These are phyloP conservation scores for Diabrotica balteata DNA, from an alignment of 2,888 invertebrate genomes.

Conservation along the genomic window DNA sequence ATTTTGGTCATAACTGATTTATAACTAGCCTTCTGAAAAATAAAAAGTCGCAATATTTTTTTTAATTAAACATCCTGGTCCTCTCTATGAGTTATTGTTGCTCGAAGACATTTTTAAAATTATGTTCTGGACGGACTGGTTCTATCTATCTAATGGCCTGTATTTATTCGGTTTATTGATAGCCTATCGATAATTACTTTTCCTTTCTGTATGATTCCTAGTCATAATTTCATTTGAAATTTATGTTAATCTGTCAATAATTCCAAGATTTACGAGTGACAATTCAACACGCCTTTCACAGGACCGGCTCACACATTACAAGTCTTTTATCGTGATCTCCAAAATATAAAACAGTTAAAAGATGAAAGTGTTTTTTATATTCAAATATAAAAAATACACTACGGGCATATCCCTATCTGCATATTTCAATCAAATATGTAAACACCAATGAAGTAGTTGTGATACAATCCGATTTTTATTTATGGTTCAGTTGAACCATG, in stretches of 20 bases:
- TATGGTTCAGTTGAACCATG: no score
- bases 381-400: no score
- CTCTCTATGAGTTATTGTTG: conserved; percentile 13
- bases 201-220: conserved; percentile 9
- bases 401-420: no score
- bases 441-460: no score
- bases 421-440: no score
- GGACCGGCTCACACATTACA: no score
- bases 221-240: conserved; percentile 15
- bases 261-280: conserved; percentile 1
- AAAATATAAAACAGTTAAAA: no score
- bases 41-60: background rate
- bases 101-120: background rate
- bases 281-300: conserved; percentile 9
- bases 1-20: no score
- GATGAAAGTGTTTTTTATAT: no score
- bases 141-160: conserved; percentile 4
- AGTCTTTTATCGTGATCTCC: no score
- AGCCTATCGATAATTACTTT: conserved; percentile 9
- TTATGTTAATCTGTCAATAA: conserved; percentile 12
- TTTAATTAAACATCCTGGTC: conserved; percentile 29
- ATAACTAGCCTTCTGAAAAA: no score
- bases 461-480: no score
- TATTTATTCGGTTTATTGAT: conserved; percentile 7
- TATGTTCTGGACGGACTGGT: background rate